Conservation (phyloP, 2,113 vertebrate genomes). For the Alectura lathami region DNA sequence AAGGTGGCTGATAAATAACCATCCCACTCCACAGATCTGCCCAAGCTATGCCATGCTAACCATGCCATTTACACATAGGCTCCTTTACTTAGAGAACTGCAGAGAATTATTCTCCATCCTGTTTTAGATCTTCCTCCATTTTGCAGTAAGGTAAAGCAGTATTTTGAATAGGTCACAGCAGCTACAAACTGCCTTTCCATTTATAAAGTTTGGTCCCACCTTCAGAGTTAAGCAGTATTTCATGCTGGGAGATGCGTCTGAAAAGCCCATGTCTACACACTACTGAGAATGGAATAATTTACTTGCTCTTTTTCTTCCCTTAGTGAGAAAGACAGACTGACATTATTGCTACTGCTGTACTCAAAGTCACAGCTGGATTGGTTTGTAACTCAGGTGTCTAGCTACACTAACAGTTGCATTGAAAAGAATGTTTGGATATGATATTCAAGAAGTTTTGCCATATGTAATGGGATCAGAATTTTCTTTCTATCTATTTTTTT, state of each 20-base stretch:
- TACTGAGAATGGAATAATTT: conserved; percentile 2
- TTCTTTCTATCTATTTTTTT: no score
- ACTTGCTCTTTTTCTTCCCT: background rate
- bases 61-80: background rate
- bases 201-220: background rate
- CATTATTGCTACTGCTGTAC: background rate
- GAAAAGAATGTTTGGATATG: background rate
- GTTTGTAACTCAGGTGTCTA: background rate
- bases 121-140: background rate
- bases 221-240: background rate
- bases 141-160: background rate
- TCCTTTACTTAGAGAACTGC: background rate
- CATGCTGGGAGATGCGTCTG: background rate
- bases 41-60: background rate
- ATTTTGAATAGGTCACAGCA: background rate
- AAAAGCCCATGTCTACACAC: background rate
- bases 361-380: conserved; percentile 12
- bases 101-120: background rate
- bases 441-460: background rate
- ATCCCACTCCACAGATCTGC: background rate
- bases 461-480: background rate
- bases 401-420: background rate
- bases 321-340: background rate
- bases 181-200: background rate
- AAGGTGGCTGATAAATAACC: background rate